phyloP scores from a whole-genome alignment of 2,888 invertebrate species.

The Luffia ferchaultella region DNA sequence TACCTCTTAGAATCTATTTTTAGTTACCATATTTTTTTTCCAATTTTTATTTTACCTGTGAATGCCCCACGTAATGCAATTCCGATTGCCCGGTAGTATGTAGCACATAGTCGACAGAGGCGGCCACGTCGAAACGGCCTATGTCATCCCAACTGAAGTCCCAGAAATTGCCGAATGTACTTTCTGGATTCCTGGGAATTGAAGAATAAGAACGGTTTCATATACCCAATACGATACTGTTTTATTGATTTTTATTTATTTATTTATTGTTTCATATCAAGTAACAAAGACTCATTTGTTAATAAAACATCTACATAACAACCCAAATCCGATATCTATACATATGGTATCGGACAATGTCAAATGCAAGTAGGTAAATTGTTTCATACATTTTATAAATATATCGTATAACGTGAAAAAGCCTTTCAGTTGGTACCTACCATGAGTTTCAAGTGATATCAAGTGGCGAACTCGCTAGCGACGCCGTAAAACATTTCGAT shows the following conservation, averaged over 20 bases:
- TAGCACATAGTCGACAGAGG: slow-evolving; percentile 41
- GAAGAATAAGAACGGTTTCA: slow-evolving; percentile 78
- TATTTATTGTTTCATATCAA: no score
- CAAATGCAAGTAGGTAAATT: slow-evolving; percentile 72
- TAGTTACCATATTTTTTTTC: no score
- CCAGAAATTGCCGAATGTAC: slow-evolving; percentile 26
- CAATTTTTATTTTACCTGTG: slow-evolving; percentile 16
- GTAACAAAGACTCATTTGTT: no score
- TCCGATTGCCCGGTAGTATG: slow-evolving; percentile 25
- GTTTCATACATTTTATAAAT: background rate
- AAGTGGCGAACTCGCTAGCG: no score
- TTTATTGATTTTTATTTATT: no score
- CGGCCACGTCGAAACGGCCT: slow-evolving; percentile 34
- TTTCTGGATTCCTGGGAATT: slow-evolving; percentile 41
- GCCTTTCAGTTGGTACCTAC: no score
- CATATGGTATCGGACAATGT: no score
- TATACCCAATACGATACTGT: no score
- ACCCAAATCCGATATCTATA: slow-evolving; percentile 71
- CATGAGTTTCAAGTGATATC: no score
- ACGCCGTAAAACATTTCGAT: no score
- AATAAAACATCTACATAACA: no score
- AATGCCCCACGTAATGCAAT: slow-evolving; percentile 48
- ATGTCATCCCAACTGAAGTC: slow-evolving; percentile 47
- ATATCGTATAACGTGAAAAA: background rate
- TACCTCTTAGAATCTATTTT: no score